Evolutionary conservation across 2,888 invertebrate genomes (phyloP), one percentile per base, ranked within the genome.

Genomic region (Quadriops clusia): DNA sequence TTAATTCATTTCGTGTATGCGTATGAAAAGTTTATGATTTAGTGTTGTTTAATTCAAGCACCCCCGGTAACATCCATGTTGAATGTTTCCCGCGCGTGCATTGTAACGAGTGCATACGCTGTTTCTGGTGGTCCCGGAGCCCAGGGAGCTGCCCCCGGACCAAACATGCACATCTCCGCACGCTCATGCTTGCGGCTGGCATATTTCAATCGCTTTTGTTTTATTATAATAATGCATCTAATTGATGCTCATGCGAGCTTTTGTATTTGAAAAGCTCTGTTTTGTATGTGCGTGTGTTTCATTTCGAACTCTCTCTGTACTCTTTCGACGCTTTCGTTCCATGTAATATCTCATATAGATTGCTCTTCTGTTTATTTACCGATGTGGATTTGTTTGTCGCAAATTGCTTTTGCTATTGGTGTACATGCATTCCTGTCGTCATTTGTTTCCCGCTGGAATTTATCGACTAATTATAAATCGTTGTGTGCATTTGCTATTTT

Each of bases 391-490:
- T 56, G 53, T 55, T 55, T 55, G 56, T 58, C 58, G 55, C 59
- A 56, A 58, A 58, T 58, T 56, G 58, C 57, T 46, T 50, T 52
- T 47, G 52, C 58, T 54, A 60, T 60, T 56, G 60, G 54, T 51
- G 52, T 56, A 58, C 57, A 60, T 53, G 57, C 54, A 54, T 56
- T 53, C 51, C 56, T 55, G 57, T 58, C 60, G 57, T 54, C 58
- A 58, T 58, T 59, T 54, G 56, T 60, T 59, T 55, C 46, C 47
- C 38, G 45, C 44, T 40, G 47, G 54, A n/a, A 59, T 59, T 58
- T 59, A 59, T 55, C 47, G 53, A 53, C 55, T 53, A 58, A 59
- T 58, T 59, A 59, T 57, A 56, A 53, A 52, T 53, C 49, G 51
- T 37, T 24, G 51, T 48, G 50, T 51, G 50, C 46, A 46, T 51